These are phyloP conservation scores for Willisornis vidua DNA, from an alignment of 2,113 vertebrate species.

Conservation along the genomic window DNA sequence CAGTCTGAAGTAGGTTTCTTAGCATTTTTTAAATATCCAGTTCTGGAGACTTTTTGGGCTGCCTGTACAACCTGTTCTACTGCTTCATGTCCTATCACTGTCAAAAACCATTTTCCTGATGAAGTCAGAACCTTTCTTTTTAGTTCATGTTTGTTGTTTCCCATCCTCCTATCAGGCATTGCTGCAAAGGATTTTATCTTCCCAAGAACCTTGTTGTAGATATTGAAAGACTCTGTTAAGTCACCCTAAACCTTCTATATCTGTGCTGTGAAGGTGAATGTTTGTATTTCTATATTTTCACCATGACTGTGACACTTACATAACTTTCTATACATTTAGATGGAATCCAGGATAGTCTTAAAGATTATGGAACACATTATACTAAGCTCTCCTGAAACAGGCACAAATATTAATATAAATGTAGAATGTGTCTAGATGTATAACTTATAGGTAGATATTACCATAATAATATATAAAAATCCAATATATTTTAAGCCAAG, in stretches of 20 bases:
- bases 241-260: neutral
- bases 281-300: neutral
- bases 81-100: neutral
- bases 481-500: neutral
- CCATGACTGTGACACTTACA: neutral
- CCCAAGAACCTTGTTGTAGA: neutral
- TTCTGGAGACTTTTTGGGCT: neutral
- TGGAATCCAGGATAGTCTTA: neutral
- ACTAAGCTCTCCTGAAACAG: neutral
- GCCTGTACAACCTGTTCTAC: neutral
- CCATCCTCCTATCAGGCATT: neutral
- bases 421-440: neutral
- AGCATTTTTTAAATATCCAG: neutral
- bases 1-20: neutral
- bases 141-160: neutral
- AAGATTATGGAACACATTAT: neutral
- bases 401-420: neutral
- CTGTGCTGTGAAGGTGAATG: neutral
- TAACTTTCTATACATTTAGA: neutral
- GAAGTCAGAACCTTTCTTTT: neutral
- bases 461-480: neutral
- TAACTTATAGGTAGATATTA: neutral
- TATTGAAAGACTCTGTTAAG: neutral
- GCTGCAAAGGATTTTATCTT: neutral
- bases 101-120: neutral